These are phyloP conservation scores for Ips nitidus DNA, from an alignment of 1,140 invertebrate species.

Conservation along the genomic window DNA sequence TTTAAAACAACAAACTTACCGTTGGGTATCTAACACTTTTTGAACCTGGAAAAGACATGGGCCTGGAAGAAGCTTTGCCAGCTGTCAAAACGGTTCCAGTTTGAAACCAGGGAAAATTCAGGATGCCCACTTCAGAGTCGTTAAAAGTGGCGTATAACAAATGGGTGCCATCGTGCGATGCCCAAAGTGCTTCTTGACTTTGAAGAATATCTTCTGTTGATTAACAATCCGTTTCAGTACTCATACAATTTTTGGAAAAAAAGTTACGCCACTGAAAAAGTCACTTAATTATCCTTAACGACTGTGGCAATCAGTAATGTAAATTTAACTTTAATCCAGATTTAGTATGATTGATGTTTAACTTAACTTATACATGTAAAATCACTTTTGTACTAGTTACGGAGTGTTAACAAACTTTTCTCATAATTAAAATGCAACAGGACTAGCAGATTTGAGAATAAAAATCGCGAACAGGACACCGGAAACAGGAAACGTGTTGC, in stretches of 20 bases:
- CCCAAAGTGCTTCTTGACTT: constrained; percentile 77
- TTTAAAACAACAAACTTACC: constrained; percentile 49
- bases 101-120: constrained; percentile 76
- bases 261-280: not conserved
- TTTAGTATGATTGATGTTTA: no score
- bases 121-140: constrained; percentile 74
- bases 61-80: constrained; percentile 50
- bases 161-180: constrained; percentile 75
- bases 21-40: constrained; percentile 76
- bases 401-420: no score
- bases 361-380: no score
- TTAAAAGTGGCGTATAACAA: constrained; percentile 87
- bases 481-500: constrained; percentile 12
- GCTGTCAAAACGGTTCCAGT: constrained; percentile 58
- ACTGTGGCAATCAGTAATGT: no score
- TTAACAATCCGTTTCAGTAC: constrained; percentile 34
- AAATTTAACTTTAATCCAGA: not conserved
- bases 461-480: constrained; percentile 1
- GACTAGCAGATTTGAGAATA: not conserved
- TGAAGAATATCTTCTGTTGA: constrained; percentile 73
- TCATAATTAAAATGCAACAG: no score
- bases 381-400: no score
- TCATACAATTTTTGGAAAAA: not conserved
- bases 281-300: not conserved
- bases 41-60: constrained; percentile 68